Conservation (phyloP, 2,113 vertebrate genomes). For the Silurus asotus region DNA sequence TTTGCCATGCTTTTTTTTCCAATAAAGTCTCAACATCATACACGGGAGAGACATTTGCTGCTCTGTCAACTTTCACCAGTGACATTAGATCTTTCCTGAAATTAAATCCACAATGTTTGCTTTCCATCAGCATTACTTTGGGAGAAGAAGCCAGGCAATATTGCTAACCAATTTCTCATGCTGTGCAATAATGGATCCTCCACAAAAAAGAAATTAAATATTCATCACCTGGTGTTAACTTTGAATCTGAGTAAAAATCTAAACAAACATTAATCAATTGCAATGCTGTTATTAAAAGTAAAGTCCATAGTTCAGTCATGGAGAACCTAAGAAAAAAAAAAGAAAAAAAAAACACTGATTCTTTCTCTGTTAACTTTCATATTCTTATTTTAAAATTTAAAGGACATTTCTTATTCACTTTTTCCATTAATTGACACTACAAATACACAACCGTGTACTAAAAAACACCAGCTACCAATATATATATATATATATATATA, state of each 20-base stretch:
- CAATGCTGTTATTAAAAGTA: conserved; percentile 60
- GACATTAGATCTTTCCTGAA: conserved; percentile 5
- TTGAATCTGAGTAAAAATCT: conserved; percentile 65
- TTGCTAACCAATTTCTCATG: conserved; percentile 58
- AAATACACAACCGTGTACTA: conserved; percentile 38
- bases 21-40: background rate
- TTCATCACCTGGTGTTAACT: conserved; percentile 69
- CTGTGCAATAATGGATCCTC: conserved; percentile 69
- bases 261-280: conserved; percentile 75
- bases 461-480: no score
- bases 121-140: conserved; percentile 29
- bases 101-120: conserved; percentile 7
- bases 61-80: background rate
- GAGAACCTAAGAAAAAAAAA: conserved; percentile 35
- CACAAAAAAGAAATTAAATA: conserved; percentile 71
- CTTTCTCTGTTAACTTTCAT: conserved; percentile 25
- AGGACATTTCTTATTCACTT: background rate
- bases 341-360: background rate
- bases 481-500: no score
- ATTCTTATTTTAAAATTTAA: conserved; percentile 25
- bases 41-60: background rate
- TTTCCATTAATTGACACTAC: conserved; percentile 34
- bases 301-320: conserved; percentile 55
- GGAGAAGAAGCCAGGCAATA: conserved; percentile 45
- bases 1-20: background rate